Evolutionary conservation across 1,140 invertebrate genomes (phyloP).

Genomic region (fruit fly (Drosophila melanogaster)): Release_6_plus_ISO1_MT NC_004354.4:4488501-4489000

Average conservation of each 20-base stretch:
- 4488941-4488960: slow-evolving; percentile 5
- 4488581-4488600: slow-evolving; percentile 79
- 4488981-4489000: slow-evolving; percentile 1
- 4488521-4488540: slow-evolving; percentile 74
- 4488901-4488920: slow-evolving; percentile 17
- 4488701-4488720: slow-evolving; percentile 72
- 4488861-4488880: slow-evolving; percentile 71
- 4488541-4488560: slow-evolving; percentile 81
- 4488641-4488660: background rate
- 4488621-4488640: slow-evolving; percentile 12
- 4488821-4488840: background rate
- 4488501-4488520: slow-evolving; percentile 3
- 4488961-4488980: background rate
- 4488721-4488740: slow-evolving; percentile 83
- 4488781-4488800: background rate
- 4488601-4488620: slow-evolving; percentile 51
- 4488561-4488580: slow-evolving; percentile 81
- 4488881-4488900: slow-evolving; percentile 53
- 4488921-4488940: slow-evolving; percentile 29
- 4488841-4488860: slow-evolving; percentile 62
- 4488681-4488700: slow-evolving; percentile 54
- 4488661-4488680: background rate
- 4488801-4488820: background rate
- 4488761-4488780: background rate
- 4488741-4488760: slow-evolving; percentile 63